Conservation (phyloP, 2,113 vertebrate species). For the Sinocyclocheilus anophthalmus region DNA sequence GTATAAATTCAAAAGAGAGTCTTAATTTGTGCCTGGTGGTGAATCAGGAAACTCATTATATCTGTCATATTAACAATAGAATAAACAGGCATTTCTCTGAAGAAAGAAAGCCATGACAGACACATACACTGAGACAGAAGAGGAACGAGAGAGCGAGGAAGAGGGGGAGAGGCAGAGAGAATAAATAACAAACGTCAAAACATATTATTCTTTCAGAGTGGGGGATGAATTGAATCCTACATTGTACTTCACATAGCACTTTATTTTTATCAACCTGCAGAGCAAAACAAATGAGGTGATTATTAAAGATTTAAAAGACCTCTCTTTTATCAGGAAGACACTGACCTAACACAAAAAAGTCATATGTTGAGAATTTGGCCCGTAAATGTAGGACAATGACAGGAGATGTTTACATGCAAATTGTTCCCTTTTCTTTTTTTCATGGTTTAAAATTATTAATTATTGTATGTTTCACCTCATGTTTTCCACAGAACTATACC, state of each 20-base stretch:
- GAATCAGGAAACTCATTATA: slow-evolving; percentile 73
- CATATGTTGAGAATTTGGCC: neutral
- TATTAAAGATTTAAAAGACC: neutral
- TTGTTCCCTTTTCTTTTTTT: neutral
- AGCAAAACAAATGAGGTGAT: slow-evolving; percentile 1
- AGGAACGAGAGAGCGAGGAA: slow-evolving; percentile 44
- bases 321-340: neutral
- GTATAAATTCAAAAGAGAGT: slow-evolving; percentile 55
- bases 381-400: neutral
- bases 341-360: neutral
- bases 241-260: neutral
- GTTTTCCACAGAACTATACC: neutral
- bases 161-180: slow-evolving; percentile 21
- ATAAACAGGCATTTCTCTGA: slow-evolving; percentile 56
- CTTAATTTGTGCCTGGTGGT: slow-evolving; percentile 56
- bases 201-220: slow-evolving; percentile 41
- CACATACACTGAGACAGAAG: slow-evolving; percentile 54
- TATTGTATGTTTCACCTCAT: neutral
- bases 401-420: neutral
- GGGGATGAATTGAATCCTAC: slow-evolving; percentile 30
- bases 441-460: neutral
- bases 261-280: slow-evolving; percentile 8
- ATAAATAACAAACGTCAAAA: slow-evolving; percentile 54
- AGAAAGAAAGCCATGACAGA: slow-evolving; percentile 62
- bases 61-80: slow-evolving; percentile 79